phyloP scores from a whole-genome alignment of 2,888 invertebrate species.

The Monochamus alternatus region DNA sequence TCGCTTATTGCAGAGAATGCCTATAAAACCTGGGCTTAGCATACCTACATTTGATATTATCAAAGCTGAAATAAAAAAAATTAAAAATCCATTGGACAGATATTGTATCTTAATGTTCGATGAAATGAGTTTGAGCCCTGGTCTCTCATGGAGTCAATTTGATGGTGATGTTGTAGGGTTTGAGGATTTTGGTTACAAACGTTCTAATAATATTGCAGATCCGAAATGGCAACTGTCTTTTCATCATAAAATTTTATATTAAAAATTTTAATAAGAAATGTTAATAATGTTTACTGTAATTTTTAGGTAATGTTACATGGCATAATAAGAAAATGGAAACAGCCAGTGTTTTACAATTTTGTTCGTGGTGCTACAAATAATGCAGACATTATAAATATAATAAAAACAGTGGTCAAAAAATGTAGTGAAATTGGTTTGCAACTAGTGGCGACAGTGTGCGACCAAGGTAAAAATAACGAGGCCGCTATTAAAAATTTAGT shows the following conservation, averaged over 20 bases:
- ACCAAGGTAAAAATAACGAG: conserved; percentile 25
- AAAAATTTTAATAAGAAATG: too few relatives aligned
- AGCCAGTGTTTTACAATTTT: conserved; percentile 44
- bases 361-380: conserved; percentile 28
- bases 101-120: conserved; percentile 48
- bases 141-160: conserved; percentile 2
- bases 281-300: too few relatives aligned
- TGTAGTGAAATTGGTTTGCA: conserved; percentile 20
- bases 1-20: conserved; percentile 47
- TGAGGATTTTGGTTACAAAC: conserved; percentile 48
- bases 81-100: conserved; percentile 40
- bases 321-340: conserved; percentile 44
- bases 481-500: conserved; percentile 38
- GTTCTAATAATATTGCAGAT: conserved; percentile 40
- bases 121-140: conserved; percentile 37
- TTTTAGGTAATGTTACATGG: conserved; percentile 42
- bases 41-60: conserved; percentile 43
- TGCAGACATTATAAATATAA: conserved; percentile 29
- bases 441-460: conserved; percentile 39
- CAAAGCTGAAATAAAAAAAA: conserved; percentile 36
- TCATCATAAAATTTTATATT: too few relatives aligned
- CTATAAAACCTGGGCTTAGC: conserved; percentile 44
- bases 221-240: conserved; percentile 36
- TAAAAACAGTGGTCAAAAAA: not conserved
- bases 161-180: conserved; percentile 46